Conservation (phyloP, 2,888 invertebrate genomes). For the Xestia xanthographa region DNA sequence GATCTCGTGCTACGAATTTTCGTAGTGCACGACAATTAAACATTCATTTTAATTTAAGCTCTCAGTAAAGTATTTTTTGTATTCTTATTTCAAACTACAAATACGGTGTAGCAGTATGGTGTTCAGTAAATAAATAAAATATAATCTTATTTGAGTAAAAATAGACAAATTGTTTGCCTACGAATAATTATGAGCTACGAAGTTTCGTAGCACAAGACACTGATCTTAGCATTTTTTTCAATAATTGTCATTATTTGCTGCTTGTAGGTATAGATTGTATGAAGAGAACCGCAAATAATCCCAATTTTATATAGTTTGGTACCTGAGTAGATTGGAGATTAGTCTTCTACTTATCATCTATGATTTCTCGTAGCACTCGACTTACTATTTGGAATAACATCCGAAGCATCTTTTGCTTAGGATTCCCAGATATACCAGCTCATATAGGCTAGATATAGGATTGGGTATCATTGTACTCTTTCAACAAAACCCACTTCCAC, state of each 20-base stretch:
- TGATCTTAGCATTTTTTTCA: not conserved
- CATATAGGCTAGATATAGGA: not conserved
- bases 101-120: too few species aligned
- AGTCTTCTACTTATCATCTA: not conserved
- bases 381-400: not conserved
- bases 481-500: conserved; percentile 4
- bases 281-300: not conserved
- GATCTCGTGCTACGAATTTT: conserved; percentile 32
- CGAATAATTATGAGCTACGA: conserved; percentile 7
- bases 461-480: not conserved
- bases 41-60: conserved; percentile 3
- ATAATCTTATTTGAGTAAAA: not conserved
- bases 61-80: not conserved
- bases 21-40: conserved; percentile 27
- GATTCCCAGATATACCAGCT: not conserved
- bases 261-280: not conserved
- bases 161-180: conserved; percentile 4
- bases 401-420: not conserved
- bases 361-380: not conserved
- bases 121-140: not conserved
- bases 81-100: not conserved
- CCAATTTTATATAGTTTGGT: not conserved
- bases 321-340: not conserved
- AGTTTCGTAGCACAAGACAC: conserved; percentile 18
- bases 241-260: not conserved